phyloP scores from a whole-genome alignment of 2,797 vertebrate genomes.

The Leptoclinus maculatus region DNA sequence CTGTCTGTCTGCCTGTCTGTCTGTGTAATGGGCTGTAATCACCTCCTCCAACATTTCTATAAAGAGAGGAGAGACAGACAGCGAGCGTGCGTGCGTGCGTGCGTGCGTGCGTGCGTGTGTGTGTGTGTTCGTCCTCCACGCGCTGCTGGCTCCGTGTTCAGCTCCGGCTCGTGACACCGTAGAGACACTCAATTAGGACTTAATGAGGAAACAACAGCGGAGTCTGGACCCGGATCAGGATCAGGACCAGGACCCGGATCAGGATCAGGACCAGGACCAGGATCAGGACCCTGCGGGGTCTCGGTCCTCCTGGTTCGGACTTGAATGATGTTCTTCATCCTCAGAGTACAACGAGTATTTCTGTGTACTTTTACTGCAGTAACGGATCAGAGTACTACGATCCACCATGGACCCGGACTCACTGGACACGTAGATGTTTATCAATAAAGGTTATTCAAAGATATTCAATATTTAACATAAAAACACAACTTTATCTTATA shows the following conservation, averaged over 20 bases:
- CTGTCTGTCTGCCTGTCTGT: background rate
- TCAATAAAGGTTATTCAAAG: too few relatives aligned
- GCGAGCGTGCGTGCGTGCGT: slow-evolving; percentile 1
- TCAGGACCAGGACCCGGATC: background rate
- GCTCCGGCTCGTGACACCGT: slow-evolving; percentile 29
- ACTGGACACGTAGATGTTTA: too few relatives aligned
- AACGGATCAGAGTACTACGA: too few relatives aligned
- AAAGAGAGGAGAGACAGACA: background rate
- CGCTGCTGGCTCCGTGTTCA: slow-evolving; percentile 19
- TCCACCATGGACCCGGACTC: too few relatives aligned
- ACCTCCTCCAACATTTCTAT: slow-evolving; percentile 32
- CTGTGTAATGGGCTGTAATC: slow-evolving; percentile 15
- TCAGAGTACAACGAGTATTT: too few relatives aligned
- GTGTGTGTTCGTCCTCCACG: slow-evolving; percentile 15
- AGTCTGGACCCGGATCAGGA: background rate
- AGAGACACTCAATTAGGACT: slow-evolving; percentile 33
- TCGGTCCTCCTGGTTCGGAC: too few relatives aligned
- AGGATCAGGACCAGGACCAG: background rate
- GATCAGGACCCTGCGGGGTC: background rate
- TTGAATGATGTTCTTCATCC: too few relatives aligned
- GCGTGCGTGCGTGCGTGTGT: slow-evolving; percentile 11
- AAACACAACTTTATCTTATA: too few relatives aligned
- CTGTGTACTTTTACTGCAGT: too few relatives aligned
- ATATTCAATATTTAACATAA: too few relatives aligned
- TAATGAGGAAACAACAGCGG: slow-evolving; percentile 27